A percentile compares a stretch with the other conserved stretches of the same genome.
Evolutionary conservation across 92 coral and sea anemone genomes (phyloP).

Genomic region (Porites evermanni): DNA sequence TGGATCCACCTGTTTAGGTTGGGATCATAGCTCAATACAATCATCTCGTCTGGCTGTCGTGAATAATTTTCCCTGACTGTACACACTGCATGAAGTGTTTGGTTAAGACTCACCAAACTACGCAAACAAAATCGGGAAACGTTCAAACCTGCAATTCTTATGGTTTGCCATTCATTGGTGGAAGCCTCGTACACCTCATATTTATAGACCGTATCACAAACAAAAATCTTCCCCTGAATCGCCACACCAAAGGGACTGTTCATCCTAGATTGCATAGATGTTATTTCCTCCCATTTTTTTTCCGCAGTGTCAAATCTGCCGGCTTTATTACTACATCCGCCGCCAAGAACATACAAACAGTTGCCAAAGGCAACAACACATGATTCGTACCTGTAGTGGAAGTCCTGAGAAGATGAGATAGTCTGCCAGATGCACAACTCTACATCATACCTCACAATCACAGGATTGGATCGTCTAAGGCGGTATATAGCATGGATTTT

Average conservation of each 20-base stretch:
- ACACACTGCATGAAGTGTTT: neutral
- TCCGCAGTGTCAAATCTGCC: neutral
- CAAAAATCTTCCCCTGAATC: constrained; percentile 3
- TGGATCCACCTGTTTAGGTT: no score
- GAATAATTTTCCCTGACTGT: no score
- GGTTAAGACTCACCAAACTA: neutral
- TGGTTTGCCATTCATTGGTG: neutral
- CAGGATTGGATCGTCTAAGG: neutral
- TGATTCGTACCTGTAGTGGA: neutral
- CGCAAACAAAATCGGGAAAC: no score
- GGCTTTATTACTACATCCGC: neutral
- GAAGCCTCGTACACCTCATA: neutral
- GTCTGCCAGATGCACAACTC: neutral
- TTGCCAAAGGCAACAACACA: constrained; percentile 17
- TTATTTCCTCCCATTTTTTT: constrained; percentile 2
- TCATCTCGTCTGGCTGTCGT: no score
- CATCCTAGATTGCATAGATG: neutral
- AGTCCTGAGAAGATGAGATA: neutral
- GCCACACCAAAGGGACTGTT: constrained; percentile 11
- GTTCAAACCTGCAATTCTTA: no score
- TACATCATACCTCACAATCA: no score
- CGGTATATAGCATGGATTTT: neutral
- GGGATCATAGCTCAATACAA: no score
- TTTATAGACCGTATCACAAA: neutral
- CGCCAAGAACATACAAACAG: constrained; percentile 12